Evolutionary conservation across 2,113 vertebrate species (phyloP), one percentile per base, ranked within the genome.

Genomic region (Eurypyga helias): DNA sequence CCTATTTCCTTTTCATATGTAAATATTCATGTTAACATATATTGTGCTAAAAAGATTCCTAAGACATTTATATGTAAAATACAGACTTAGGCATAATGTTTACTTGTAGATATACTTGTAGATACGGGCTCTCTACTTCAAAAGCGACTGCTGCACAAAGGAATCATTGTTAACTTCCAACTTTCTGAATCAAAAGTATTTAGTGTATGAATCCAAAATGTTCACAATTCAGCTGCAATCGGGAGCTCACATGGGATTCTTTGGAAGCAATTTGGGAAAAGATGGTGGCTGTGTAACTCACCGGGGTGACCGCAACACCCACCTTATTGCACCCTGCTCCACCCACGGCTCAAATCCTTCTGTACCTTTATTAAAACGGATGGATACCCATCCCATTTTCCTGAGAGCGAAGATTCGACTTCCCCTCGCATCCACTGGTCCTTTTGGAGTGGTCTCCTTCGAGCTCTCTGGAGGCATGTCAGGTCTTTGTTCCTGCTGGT

Each of bases 11-110:
- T 90, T 76, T 82, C 31, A 48, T 54, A 31, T 29, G 36, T 72
- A 85, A 81, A 91, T 90, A 91, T 72, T 76, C 70, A 33, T 18
- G 34, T 62, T 77, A 93, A 69, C 20, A 57, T 76, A 69, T 28
- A 72, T 38, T 66, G 52, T 49, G 61, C 46, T 26, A 72, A 93
- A 64, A 90, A 79, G 4, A 62, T 51, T 66, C 25, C 0, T 28
- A 91, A 49, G 75, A 76, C 54, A 72, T 62, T 70, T 60, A 67
- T 36, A 54, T 51, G 81, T 38, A 55, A 93, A 83, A 83, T 34
- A 79, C 14, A 93, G 36, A 72, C 70, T 70, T 87, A 57, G 91
- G 4, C 0, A 0, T 38, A 57, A 48, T 43, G 64, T 77, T 70
- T 90, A 73, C 41, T 36, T 90, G 58, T 65, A 90, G 66, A 57